These are phyloP conservation scores for Neoitamus cyanurus DNA, from an alignment of 2,888 invertebrate genomes.

Conservation along the genomic window DNA sequence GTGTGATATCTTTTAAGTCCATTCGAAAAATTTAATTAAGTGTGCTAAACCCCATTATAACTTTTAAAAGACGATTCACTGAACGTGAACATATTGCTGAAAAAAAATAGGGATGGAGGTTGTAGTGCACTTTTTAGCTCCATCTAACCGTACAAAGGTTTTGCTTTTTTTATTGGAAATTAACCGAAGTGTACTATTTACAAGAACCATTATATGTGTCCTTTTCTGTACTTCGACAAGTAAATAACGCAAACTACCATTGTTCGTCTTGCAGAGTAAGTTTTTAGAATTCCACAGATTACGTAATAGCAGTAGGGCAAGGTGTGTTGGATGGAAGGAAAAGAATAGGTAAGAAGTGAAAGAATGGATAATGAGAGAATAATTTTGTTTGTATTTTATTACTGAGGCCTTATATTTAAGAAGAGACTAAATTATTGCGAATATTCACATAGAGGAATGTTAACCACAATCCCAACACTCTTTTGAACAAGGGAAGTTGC, in stretches of 20 bases:
- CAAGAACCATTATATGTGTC: too few species aligned
- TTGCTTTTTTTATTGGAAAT: too few species aligned
- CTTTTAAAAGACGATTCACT: too few species aligned
- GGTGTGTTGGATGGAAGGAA: background rate
- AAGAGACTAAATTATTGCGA: conserved; percentile 31
- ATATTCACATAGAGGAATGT: background rate
- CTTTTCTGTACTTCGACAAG: background rate
- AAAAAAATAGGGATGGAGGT: too few species aligned
- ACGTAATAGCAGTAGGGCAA: background rate
- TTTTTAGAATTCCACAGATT: background rate
- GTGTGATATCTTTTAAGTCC: too few species aligned
- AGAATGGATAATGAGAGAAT: background rate
- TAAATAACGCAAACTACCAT: background rate
- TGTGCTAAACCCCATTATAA: too few species aligned
- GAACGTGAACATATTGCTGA: too few species aligned
- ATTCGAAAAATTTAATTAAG: too few species aligned
- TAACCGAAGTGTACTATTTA: background rate
- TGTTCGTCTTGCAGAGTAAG: background rate
- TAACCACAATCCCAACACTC: background rate
- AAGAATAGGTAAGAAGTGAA: background rate
- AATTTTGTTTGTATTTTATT: conserved; percentile 22
- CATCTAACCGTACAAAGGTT: too few species aligned
- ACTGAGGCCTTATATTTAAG: conserved; percentile 33
- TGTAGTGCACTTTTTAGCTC: too few species aligned
- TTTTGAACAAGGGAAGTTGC: conserved; percentile 16